phyloP scores from a whole-genome alignment of 1,140 invertebrate genomes.

The Lucilia cuprina region DNA sequence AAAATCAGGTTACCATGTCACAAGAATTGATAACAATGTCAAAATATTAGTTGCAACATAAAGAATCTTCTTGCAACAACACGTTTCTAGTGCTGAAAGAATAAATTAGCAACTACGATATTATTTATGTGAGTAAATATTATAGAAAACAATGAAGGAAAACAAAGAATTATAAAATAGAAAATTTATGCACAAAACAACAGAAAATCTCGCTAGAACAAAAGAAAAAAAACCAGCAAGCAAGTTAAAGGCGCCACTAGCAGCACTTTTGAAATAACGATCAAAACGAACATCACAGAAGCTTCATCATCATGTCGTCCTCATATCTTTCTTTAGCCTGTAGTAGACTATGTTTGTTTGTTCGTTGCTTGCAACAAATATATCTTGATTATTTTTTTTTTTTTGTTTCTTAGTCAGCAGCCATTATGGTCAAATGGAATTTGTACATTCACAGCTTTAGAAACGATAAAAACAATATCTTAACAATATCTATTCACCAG shows the following conservation, averaged over 20 bases:
- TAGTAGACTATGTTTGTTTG: neutral
- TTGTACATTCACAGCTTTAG: conserved; percentile 26
- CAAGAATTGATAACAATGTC: conserved; percentile 21
- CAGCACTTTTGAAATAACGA: conserved; percentile 17
- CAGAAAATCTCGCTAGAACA: neutral
- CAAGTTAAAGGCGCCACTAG: conserved; percentile 26
- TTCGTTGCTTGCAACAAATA: neutral
- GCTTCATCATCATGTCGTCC: neutral
- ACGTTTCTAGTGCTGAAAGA: neutral
- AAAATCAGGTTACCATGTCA: conserved; percentile 27
- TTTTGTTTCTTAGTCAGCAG: no score
- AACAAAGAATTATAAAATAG: neutral
- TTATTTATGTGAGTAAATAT: neutral
- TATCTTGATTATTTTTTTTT: no score
- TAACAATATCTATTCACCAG: neutral
- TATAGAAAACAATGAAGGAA: neutral
- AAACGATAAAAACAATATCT: neutral
- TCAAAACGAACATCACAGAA: neutral
- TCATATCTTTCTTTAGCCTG: no score
- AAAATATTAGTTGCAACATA: neutral
- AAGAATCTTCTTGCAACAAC: neutral
- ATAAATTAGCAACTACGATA: neutral
- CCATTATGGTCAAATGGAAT: conserved; percentile 28
- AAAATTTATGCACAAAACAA: conserved; percentile 25
- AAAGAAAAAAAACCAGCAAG: neutral